These are phyloP conservation scores for Yponomeuta evonymella DNA, from an alignment of 2,888 invertebrate genomes.

Conservation along the genomic window DNA sequence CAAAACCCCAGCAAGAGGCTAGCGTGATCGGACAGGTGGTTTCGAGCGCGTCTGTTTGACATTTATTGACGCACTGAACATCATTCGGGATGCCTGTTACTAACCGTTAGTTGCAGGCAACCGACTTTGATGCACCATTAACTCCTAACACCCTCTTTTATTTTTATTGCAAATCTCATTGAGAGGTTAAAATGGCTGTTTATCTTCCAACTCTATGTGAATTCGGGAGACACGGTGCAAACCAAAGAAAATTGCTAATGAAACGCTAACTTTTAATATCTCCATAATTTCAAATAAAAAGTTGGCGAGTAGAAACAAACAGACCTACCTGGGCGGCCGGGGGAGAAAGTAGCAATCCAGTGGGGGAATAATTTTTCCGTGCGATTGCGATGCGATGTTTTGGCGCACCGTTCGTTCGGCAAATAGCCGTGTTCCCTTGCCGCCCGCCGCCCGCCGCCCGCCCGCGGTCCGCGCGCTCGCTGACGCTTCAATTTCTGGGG, in stretches of 20 bases:
- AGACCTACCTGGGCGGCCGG: slow-evolving; percentile 1
- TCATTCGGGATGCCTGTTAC: neutral
- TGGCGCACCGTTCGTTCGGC: slow-evolving; percentile 72
- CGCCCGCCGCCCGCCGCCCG: slow-evolving; percentile 16
- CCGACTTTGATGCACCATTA: neutral
- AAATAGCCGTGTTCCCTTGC: slow-evolving; percentile 40
- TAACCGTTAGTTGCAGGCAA: neutral
- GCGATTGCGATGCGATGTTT: slow-evolving; percentile 70
- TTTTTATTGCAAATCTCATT: neutral
- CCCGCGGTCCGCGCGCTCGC: slow-evolving; percentile 31
- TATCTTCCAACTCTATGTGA: neutral
- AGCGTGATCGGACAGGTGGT: neutral
- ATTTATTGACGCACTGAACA: slow-evolving; percentile 7
- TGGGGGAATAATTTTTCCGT: slow-evolving; percentile 63
- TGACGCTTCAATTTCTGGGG: slow-evolving; percentile 63
- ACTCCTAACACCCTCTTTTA: neutral
- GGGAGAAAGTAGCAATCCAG: slow-evolving; percentile 58
- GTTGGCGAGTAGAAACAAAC: slow-evolving; percentile 1
- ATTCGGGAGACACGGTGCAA: neutral
- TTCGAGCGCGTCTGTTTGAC: slow-evolving; percentile 1
- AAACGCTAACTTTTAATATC: slow-evolving; percentile 3
- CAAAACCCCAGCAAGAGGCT: neutral
- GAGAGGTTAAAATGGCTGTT: neutral
- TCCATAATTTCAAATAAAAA: neutral
- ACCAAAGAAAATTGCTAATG: neutral